phyloP scores from a whole-genome alignment of 2,113 vertebrate species.

The Caloenas nicobarica region DNA sequence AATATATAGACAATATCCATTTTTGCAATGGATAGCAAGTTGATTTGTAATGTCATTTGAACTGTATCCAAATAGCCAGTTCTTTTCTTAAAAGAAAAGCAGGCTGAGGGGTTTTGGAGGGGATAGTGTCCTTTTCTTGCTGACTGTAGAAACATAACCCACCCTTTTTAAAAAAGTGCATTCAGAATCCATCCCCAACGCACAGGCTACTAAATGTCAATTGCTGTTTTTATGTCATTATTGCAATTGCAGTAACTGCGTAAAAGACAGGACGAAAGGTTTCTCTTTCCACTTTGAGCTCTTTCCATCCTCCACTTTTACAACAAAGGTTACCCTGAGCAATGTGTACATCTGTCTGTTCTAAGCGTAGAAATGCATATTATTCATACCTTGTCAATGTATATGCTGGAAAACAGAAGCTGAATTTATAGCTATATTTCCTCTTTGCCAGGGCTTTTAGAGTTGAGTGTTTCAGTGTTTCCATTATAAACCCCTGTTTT shows the following conservation, averaged over 20 bases:
- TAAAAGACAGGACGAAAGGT: constrained; percentile 29
- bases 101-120: not conserved
- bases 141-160: not conserved
- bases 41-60: not conserved
- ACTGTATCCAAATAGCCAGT: not conserved
- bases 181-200: not conserved
- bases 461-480: constrained; percentile 31
- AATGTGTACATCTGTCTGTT: constrained; percentile 19
- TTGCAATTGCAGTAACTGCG: not conserved
- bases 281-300: not conserved
- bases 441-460: not conserved
- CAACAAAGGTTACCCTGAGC: constrained; percentile 26
- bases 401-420: constrained; percentile 30
- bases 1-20: not conserved
- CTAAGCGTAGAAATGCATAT: constrained; percentile 12
- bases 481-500: constrained; percentile 50
- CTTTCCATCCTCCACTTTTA: not conserved
- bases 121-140: not conserved
- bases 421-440: constrained; percentile 47
- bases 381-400: constrained; percentile 40
- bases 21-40: not conserved
- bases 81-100: not conserved
- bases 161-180: not conserved
- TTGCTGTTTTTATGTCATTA: not conserved
- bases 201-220: constrained; percentile 1